Evolutionary conservation across 2,888 invertebrate genomes (phyloP), one percentile per base, ranked within the genome.

Genomic region (Mythimna loreyi): DNA sequence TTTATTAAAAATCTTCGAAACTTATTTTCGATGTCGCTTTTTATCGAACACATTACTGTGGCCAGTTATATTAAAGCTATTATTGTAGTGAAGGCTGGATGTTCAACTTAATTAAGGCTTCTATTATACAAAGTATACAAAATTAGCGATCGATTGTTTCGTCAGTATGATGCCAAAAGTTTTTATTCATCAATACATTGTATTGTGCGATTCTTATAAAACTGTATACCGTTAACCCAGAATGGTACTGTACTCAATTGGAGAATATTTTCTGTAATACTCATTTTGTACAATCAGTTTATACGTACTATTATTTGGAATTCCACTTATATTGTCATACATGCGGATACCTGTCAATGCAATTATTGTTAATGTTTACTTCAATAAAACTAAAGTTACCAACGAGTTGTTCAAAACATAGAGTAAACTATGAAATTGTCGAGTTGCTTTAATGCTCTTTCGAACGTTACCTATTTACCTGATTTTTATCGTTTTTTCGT

Each of bases 381-480:
- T 90, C 87, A 87, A 88, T 86, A 82, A 75, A 87, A 93, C 94
- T 93, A 92, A 93, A 95, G 96, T 96, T 96, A 96, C 96, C 96
- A 96, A 88, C 89, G 87, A 88, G 89, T 94, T 94, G 94, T 95
- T 96, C 93, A 93, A 94, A 93, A 91, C 90, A 85, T 94, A 92
- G 91, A 86, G 80, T 84, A 89, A 90, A 91, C 87, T 88, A 86
- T 87, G 87, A 90, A 87, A 89, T 89, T 90, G 88, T 92, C 88
- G 85, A 91, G 90, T 91, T 90, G 93, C 94, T 94, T 95, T 95
- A 95, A 93, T 90, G 82, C 86, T 88, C 85, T 91, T 93, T 92
- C 91, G 90, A 94, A 90, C 90, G 95, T 96, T 95, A 95, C 95
- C 95, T 95, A 90, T 92, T 93, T 95, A 95, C 94, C 95, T 94